Evolutionary conservation across 2,888 invertebrate species (phyloP).

Genomic region (Erpobdella octoculata): DNA sequence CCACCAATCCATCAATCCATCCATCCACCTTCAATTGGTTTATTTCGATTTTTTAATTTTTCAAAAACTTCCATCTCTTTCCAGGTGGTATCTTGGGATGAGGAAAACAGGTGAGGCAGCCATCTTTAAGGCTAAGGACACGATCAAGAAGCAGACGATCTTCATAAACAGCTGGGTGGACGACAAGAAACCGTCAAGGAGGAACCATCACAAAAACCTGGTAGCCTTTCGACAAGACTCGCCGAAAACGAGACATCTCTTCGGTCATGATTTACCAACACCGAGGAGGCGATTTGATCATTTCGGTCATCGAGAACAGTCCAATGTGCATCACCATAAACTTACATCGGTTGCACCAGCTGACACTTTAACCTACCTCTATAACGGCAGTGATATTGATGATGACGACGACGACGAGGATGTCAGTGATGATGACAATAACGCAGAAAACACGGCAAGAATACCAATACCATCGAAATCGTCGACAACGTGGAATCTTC

Average conservation of each 20-base stretch:
- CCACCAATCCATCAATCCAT: not conserved
- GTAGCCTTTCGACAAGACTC: no score
- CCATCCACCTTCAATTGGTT: not conserved
- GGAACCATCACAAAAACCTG: not conserved
- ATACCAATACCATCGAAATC: no score
- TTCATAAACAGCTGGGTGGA: constrained; percentile 15
- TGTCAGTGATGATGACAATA: not conserved
- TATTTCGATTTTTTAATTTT: not conserved
- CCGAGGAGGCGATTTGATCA: no score
- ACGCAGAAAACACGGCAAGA: not conserved
- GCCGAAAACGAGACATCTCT: not conserved
- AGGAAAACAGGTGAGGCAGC: not conserved
- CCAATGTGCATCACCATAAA: no score
- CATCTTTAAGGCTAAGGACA: not conserved
- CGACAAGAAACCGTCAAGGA: not conserved
- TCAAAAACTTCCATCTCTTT: not conserved
- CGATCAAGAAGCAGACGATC: not conserved
- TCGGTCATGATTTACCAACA: not conserved
- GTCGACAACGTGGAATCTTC: no score
- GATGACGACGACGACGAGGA: not conserved
- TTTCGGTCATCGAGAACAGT: not conserved
- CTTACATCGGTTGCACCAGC: no score
- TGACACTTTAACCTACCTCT: not conserved
- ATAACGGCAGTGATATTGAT: not conserved
- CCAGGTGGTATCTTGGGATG: constrained; percentile 22